Conservation (phyloP, 2,113 vertebrate species). For the Carlito syrichta region DNA sequence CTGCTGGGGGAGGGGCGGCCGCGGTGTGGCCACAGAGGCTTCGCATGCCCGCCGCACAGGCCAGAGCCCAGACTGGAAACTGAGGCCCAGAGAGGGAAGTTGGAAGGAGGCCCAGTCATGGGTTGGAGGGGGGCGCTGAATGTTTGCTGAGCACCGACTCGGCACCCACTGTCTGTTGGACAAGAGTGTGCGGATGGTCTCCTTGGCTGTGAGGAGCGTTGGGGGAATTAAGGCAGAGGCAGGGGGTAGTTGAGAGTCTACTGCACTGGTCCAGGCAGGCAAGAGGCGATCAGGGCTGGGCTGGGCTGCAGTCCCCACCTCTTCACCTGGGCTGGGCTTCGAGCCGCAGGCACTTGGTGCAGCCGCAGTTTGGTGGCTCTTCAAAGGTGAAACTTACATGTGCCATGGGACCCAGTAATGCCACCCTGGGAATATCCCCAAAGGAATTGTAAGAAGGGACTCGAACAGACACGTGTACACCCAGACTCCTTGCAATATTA, state of each 20-base stretch:
- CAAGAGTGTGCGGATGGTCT: neutral
- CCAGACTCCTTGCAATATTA: rapidly evolving
- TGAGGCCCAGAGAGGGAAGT: neutral
- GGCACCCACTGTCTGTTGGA: no score
- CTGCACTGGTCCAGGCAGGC: neutral
- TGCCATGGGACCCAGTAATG: rapidly evolving
- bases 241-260: neutral
- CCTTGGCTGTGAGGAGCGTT: neutral
- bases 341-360: neutral
- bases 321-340: neutral
- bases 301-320: rapidly evolving
- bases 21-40: neutral
- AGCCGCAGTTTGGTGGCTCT: rapidly evolving
- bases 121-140: no score
- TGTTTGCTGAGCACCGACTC: neutral
- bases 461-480: neutral
- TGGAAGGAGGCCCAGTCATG: no score
- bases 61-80: neutral
- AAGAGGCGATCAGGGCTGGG: rapidly evolving
- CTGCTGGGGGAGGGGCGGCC: neutral
- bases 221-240: neutral
- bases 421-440: no score
- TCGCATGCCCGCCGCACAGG: neutral
- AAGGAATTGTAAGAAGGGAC: no score
- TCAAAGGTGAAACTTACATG: neutral